Base-by-base conservation (phyloP, 2,888 invertebrate genomes). In the Troides oblongomaculatus region DNA sequence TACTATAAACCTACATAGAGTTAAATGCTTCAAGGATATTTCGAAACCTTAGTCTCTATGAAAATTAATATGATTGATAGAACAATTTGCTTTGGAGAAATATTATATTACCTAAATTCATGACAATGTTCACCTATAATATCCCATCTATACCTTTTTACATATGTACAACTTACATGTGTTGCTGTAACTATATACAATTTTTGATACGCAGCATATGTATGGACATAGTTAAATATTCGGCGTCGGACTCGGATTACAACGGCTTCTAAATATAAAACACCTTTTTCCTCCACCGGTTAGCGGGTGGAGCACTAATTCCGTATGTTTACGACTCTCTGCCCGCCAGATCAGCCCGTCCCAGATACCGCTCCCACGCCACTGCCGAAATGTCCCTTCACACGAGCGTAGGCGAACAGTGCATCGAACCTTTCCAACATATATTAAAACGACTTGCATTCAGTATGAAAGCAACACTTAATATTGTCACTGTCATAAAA, bases 311-410 rank as follows among this genome's bases (percentile, higher is more conserved):
- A 83, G 86, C 81, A 85, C 90, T 90, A 90, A 91, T 89, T 89
- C 84, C 79, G 87, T 83, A 78, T 83, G 86, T 92, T 92, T 90
- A 92, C 89, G 92, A 89, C 84, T 80, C 84, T 80, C 73, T 74
- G 79, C 73, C 77, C 79, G 83, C 84, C 86, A 84, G 86, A 84
- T 80, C 84, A 80, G 78, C 78, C 80, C 81, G 82, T 78, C 78
- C 86, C 88, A 88, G 88, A 90, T 88, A 86, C 76, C 84, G 81
- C 85, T 88, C 90, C 90, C 90, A 89, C 90, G 89, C 87, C 82
- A 76, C 74, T 73, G 77, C 71, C 72, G 62, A 73, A 72, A 77
- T 81, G 82, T 82, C 82, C 82, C 83, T 87, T 81, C 82, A 81
- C 75, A 85, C 77, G 77, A 72, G 68, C 68, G 67, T 69, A 70